Evolutionary conservation across 2,113 vertebrate genomes (phyloP).

Genomic region (Nothobranchius kuhntae): DNA sequence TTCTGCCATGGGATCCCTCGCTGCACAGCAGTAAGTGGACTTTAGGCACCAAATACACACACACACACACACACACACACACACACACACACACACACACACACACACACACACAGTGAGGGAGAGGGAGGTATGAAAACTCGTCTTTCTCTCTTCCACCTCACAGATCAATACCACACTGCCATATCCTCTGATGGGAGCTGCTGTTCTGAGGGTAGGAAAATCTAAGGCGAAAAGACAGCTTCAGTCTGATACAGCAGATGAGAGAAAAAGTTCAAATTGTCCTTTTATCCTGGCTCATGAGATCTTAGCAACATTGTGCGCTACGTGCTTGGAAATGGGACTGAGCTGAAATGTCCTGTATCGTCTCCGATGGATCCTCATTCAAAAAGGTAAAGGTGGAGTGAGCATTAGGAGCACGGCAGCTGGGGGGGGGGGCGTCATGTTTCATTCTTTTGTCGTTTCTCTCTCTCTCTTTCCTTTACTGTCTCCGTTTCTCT

Average conservation of each 20-base stretch:
- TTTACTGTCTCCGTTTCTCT: conserved; percentile 49
- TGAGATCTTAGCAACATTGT: conserved; percentile 61
- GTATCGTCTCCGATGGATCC: conserved; percentile 56
- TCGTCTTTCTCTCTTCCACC: conserved; percentile 65
- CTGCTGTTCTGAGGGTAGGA: conserved; percentile 61
- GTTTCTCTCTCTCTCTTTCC: conserved; percentile 26
- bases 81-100: not conserved
- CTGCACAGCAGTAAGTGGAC: conserved; percentile 68
- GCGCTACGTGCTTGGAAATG: conserved; percentile 51
- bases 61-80: conserved; percentile 2
- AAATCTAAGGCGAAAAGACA: conserved; percentile 73
- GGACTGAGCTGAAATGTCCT: conserved; percentile 47
- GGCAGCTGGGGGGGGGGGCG: conserved; percentile 54
- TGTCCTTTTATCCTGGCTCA: conserved; percentile 73
- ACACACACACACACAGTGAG: conserved; percentile 12
- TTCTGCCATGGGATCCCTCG: conserved; percentile 53
- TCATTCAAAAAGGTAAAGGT: conserved; percentile 63
- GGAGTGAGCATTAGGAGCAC: conserved; percentile 65
- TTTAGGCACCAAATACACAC: conserved; percentile 62
- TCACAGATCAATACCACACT: conserved; percentile 72
- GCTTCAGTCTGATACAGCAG: conserved; percentile 53
- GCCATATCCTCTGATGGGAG: conserved; percentile 76
- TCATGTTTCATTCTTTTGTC: conserved; percentile 56
- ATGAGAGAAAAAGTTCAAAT: conserved; percentile 78
- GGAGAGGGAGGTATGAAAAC: conserved; percentile 60